Conservation (phyloP, 2,797 vertebrate species). For the Pseudotriccus pelzelni region DNA sequence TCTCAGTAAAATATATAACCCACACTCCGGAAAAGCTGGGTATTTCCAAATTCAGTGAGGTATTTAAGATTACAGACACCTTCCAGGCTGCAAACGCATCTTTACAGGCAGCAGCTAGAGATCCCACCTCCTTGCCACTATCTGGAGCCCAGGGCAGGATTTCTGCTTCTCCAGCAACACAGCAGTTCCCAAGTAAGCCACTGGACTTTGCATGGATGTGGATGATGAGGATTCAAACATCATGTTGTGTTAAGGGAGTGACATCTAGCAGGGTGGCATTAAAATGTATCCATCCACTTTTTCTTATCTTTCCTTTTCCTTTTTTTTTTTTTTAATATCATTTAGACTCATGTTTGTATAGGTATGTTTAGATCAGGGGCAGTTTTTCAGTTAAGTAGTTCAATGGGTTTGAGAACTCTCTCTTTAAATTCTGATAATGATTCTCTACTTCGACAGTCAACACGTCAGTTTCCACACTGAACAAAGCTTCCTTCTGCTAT, state of each 20-base stretch:
- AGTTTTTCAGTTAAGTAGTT: background rate
- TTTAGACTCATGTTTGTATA: background rate
- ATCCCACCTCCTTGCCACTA: background rate
- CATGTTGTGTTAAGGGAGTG: background rate
- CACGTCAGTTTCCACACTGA: background rate
- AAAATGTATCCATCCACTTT: background rate
- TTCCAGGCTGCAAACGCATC: rapidly evolving
- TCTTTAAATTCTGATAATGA: background rate
- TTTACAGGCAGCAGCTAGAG: background rate
- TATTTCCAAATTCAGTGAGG: background rate
- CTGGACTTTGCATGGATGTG: background rate
- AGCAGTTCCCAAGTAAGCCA: background rate
- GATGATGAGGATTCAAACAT: background rate
- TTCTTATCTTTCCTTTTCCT: background rate
- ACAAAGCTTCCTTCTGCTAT: background rate
- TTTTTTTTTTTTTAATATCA: background rate
- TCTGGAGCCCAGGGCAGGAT: background rate
- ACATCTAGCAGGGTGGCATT: background rate
- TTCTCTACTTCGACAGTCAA: background rate
- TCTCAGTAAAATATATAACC: background rate
- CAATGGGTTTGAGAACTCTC: background rate
- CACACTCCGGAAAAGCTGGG: background rate
- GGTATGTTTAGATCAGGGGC: background rate
- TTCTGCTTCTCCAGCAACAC: background rate
- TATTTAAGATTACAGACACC: background rate